A percentile compares a stretch with the other conserved stretches of the same genome.
Conservation (phyloP, 2,797 vertebrate species). For the Adrianichthys oophorus region DNA sequence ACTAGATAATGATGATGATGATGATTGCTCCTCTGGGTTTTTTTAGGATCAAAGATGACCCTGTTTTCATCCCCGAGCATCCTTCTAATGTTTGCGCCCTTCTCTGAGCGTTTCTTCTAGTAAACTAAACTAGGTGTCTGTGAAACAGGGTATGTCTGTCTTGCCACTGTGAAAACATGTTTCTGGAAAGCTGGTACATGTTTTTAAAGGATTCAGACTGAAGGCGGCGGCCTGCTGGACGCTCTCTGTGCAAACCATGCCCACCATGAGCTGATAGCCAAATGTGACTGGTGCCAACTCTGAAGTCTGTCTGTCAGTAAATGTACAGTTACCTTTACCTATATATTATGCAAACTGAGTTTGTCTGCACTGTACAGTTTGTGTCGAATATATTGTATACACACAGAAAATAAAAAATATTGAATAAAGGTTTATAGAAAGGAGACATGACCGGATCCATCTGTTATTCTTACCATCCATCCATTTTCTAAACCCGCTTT, state of each 20-base stretch:
- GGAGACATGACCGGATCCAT: slow-evolving; percentile 23
- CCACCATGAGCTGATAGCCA: slow-evolving; percentile 34
- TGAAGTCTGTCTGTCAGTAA: slow-evolving; percentile 60
- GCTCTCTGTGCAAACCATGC: slow-evolving; percentile 52
- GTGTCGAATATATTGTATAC: slow-evolving; percentile 89
- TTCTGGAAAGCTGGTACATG: no score
- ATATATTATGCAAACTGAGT: slow-evolving; percentile 90
- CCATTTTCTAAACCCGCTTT: no score
- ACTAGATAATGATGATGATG: neutral
- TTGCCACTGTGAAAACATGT: neutral
- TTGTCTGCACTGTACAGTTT: slow-evolving; percentile 93
- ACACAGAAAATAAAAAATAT: slow-evolving; percentile 81
- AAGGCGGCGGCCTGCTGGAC: slow-evolving; percentile 4
- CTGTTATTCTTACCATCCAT: neutral
- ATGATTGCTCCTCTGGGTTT: no score
- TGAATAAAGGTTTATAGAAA: slow-evolving; percentile 93
- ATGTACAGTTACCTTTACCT: slow-evolving; percentile 87
- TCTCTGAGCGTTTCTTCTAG: no score
- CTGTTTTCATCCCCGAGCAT: no score
- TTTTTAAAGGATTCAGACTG: no score
- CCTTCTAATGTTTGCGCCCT: no score
- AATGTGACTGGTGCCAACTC: slow-evolving; percentile 28
- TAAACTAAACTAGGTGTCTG: neutral
- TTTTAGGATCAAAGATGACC: no score
- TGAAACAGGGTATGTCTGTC: neutral